A percentile compares a stretch with the other conserved stretches of the same genome.
These are phyloP conservation scores for Ascidia mentula DNA, from an alignment of 23 tunicate genomes.

Conservation along the genomic window DNA sequence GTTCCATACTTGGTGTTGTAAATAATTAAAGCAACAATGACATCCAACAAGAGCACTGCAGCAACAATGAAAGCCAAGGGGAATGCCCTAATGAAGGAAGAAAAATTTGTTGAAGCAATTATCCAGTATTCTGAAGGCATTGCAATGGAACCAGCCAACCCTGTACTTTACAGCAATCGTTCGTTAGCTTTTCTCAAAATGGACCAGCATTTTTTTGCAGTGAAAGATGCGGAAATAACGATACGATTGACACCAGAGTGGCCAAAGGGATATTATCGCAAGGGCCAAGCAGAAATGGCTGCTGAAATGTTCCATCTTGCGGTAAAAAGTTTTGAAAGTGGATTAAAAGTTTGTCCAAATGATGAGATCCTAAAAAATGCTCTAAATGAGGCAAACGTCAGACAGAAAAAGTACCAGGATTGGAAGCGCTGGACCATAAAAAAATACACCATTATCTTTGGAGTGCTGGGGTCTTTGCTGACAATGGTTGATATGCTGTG, in stretches of 20 bases:
- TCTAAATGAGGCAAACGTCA: conserved; percentile 19
- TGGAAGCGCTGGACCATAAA: neutral
- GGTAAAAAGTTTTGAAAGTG: conserved; percentile 27
- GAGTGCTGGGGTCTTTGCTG: conserved; percentile 23
- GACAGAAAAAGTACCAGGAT: neutral
- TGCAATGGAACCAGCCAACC: conserved; percentile 54
- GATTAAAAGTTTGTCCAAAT: conserved; percentile 40
- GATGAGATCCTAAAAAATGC: conserved; percentile 52
- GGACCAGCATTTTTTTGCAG: conserved; percentile 64
- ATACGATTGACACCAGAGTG: conserved; percentile 60
- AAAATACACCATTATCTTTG: conserved; percentile 24
- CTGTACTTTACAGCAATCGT: conserved; percentile 67
- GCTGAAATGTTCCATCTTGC: conserved; percentile 50
- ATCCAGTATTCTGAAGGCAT: conserved; percentile 60
- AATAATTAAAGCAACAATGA: neutral
- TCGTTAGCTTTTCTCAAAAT: conserved; percentile 74
- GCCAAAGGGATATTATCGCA: conserved; percentile 83
- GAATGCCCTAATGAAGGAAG: conserved; percentile 40
- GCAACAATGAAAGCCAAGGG: conserved; percentile 32
- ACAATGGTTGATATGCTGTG: conserved; percentile 25
- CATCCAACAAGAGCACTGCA: neutral
- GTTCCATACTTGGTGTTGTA: no score
- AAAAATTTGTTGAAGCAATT: conserved; percentile 57
- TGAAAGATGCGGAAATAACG: conserved; percentile 78
- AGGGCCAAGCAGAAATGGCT: conserved; percentile 74